These are phyloP conservation scores for Drosophila aldrichi DNA, from an alignment of 2,888 invertebrate genomes.

Conservation along the genomic window DNA sequence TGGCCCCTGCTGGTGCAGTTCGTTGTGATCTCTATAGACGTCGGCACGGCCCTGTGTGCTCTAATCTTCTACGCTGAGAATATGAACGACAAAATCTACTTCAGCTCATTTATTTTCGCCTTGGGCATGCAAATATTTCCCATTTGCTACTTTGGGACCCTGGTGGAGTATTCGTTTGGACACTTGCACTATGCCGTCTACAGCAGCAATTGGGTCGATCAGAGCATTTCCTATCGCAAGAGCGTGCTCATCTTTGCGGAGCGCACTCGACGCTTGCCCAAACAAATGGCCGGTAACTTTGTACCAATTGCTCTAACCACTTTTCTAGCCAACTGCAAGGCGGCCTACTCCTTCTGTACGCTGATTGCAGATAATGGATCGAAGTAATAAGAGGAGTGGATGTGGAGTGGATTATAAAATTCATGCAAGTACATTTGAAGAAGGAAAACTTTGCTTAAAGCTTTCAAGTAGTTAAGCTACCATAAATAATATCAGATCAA, in stretches of 20 bases:
- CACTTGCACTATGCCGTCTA: slow-evolving; percentile 48
- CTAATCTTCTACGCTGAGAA: slow-evolving; percentile 53
- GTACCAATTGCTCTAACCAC: slow-evolving; percentile 63
- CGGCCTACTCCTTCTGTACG: slow-evolving; percentile 67
- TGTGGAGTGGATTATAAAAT: neutral
- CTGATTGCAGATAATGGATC: slow-evolving; percentile 43
- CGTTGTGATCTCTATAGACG: slow-evolving; percentile 46
- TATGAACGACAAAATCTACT: slow-evolving; percentile 30
- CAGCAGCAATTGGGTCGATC: slow-evolving; percentile 63
- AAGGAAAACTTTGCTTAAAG: neutral
- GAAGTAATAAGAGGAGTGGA: neutral
- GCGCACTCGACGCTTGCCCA: slow-evolving; percentile 37
- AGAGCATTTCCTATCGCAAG: slow-evolving; percentile 41
- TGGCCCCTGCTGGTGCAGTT: slow-evolving; percentile 62
- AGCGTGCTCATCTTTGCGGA: slow-evolving; percentile 48
- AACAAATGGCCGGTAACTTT: slow-evolving; percentile 55
- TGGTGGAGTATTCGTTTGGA: slow-evolving; percentile 36
- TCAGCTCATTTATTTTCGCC: slow-evolving; percentile 23
- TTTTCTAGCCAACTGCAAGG: slow-evolving; percentile 63
- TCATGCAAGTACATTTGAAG: neutral
- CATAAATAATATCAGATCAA: too few relatives aligned
- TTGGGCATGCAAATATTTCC: slow-evolving; percentile 55
- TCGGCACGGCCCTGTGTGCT: slow-evolving; percentile 41
- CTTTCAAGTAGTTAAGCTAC: neutral
- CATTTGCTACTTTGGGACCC: slow-evolving; percentile 55